Evolutionary conservation across 2,113 vertebrate genomes (phyloP).

Genomic region (Chinchilla lanigera): DNA sequence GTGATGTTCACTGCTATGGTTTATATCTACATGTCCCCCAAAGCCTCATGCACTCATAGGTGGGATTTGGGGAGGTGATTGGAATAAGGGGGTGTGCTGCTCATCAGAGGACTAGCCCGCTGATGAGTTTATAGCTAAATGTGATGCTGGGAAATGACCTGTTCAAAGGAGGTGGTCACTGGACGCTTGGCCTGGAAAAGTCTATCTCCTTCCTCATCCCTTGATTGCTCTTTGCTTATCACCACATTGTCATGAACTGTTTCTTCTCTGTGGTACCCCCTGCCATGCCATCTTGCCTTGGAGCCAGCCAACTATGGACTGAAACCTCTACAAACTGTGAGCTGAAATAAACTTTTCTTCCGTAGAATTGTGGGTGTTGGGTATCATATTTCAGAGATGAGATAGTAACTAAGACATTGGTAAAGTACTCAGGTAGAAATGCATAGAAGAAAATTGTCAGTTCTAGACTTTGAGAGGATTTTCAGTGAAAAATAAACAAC

Average conservation of each 20-base stretch:
- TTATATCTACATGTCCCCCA: background rate
- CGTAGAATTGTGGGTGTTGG: background rate
- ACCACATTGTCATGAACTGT: background rate
- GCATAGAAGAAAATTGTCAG: background rate
- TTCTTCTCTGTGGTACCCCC: background rate
- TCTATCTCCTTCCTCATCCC: background rate
- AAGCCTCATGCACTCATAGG: background rate
- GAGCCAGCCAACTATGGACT: background rate
- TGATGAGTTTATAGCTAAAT: background rate
- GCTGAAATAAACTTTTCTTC: background rate
- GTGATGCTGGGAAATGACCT: background rate
- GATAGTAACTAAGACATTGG: background rate
- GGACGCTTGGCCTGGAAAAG: background rate
- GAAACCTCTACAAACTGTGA: background rate
- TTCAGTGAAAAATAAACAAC: background rate
- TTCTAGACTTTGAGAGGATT: slow-evolving; percentile 33
- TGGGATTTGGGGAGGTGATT: background rate
- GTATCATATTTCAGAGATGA: background rate
- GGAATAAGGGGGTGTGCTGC: background rate
- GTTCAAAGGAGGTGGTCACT: background rate
- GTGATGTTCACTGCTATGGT: background rate
- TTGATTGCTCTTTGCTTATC: background rate
- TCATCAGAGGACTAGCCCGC: background rate
- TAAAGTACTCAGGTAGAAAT: background rate
- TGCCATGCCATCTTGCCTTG: background rate